A percentile compares a stretch with the other conserved stretches of the same genome.
phyloP scores from a whole-genome alignment of 2,113 vertebrate species.

The Canis aureus region DNA sequence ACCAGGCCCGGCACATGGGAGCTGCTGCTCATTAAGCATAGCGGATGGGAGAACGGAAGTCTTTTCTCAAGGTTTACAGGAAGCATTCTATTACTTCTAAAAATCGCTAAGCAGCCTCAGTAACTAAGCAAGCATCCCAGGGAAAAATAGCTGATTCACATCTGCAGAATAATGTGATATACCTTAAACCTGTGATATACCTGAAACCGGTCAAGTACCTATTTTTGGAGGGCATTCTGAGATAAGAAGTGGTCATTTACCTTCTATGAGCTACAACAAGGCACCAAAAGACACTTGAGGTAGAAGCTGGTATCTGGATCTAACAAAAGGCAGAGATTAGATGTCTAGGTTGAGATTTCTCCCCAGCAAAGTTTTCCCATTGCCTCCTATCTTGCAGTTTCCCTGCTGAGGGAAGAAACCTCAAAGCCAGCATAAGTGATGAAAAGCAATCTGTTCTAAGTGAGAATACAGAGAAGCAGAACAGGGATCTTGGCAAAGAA shows the following conservation, averaged over 20 bases:
- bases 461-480: not conserved
- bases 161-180: not conserved
- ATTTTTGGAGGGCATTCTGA: not conserved
- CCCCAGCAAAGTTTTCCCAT: not conserved
- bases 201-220: not conserved
- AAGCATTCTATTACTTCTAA: not conserved
- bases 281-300: not conserved
- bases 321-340: not conserved
- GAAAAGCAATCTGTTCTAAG: not conserved
- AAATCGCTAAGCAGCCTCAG: not conserved
- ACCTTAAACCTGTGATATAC: not conserved
- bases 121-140: not conserved
- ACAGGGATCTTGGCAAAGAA: not conserved
- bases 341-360: not conserved
- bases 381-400: not conserved
- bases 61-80: not conserved
- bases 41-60: not conserved
- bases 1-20: fast-evolving
- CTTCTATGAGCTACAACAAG: not conserved
- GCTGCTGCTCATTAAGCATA: not conserved
- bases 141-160: not conserved
- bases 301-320: not conserved
- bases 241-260: not conserved
- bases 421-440: not conserved
- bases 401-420: not conserved